Evolutionary conservation across 2,888 invertebrate species (phyloP).

Genomic region (Eilema caniola): DNA sequence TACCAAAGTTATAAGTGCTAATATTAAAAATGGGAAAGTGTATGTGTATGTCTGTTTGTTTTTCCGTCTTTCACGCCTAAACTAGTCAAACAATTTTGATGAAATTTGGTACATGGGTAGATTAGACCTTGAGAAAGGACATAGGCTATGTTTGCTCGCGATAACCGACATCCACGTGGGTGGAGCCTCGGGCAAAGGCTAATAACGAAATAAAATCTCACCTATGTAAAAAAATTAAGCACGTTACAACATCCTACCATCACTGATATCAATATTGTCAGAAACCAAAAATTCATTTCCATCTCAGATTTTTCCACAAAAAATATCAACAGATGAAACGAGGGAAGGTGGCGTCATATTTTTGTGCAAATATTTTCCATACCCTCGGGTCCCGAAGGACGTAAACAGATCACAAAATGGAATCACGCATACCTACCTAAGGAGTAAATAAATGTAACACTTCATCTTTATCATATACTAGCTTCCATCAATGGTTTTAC

Average conservation of each 20-base stretch:
- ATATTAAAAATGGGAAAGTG: too few species aligned
- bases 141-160: too few species aligned
- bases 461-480: slow-evolving; percentile 7
- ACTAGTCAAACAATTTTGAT: too few species aligned
- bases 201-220: too few species aligned
- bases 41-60: too few species aligned
- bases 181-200: too few species aligned
- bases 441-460: neutral
- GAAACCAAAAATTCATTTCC: neutral
- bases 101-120: too few species aligned
- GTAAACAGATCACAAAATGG: slow-evolving; percentile 13
- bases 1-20: too few species aligned
- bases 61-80: too few species aligned
- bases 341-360: neutral
- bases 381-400: neutral
- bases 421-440: neutral
- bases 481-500: neutral
- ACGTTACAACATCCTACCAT: neutral
- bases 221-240: too few species aligned
- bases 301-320: neutral
- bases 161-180: too few species aligned
- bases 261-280: neutral
- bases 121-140: too few species aligned
- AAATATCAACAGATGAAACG: neutral
- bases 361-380: slow-evolving; percentile 15